Conservation (phyloP, 1,140 invertebrate species). For the Araneus ventricosus region DNA sequence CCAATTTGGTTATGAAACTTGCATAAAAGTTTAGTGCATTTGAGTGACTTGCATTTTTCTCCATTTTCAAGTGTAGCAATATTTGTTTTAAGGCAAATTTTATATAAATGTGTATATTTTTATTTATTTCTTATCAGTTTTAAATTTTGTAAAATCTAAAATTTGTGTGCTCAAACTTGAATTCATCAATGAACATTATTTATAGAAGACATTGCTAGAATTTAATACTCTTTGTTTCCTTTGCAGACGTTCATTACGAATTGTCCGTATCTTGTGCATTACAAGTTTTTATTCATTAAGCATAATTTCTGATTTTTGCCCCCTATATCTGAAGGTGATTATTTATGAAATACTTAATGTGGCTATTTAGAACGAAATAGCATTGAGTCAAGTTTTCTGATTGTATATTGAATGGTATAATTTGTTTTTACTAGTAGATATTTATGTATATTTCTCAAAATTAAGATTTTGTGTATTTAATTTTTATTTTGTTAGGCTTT, state of each 20-base stretch:
- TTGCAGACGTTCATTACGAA: too few relatives aligned
- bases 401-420: too few relatives aligned
- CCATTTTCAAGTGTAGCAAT: background rate
- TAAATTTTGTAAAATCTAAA: background rate
- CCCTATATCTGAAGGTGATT: background rate
- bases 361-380: constrained; percentile 8
- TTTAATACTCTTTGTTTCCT: too few relatives aligned
- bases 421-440: too few relatives aligned
- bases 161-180: background rate
- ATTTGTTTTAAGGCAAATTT: background rate
- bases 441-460: too few relatives aligned
- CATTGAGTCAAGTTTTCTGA: too few relatives aligned
- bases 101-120: background rate
- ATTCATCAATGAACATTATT: background rate
- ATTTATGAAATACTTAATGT: background rate
- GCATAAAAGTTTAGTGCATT: background rate
- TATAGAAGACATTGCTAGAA: background rate
- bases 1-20: background rate
- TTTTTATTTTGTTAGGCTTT: background rate
- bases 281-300: too few relatives aligned
- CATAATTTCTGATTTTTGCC: too few relatives aligned
- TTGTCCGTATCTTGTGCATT: too few relatives aligned
- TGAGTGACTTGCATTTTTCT: constrained; percentile 1
- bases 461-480: background rate
- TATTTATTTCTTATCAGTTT: background rate